These are phyloP conservation scores for Stercorarius parasiticus DNA, from an alignment of 2,113 vertebrate genomes.

Conservation along the genomic window DNA sequence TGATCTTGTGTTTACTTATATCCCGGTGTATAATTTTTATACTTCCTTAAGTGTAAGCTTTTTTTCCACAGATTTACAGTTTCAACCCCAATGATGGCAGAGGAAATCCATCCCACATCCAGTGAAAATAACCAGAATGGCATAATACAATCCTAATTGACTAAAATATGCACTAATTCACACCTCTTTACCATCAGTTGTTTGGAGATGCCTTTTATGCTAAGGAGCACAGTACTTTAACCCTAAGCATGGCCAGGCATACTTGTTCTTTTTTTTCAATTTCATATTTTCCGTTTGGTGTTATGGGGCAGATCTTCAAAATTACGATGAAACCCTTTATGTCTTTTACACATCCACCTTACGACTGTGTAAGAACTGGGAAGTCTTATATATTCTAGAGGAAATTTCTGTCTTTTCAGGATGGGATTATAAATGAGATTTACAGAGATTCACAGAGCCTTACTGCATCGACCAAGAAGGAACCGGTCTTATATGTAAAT, in stretches of 20 bases:
- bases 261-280: neutral
- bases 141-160: neutral
- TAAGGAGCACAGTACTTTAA: neutral
- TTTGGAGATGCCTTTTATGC: neutral
- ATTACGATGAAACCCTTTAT: neutral
- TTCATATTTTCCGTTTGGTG: neutral
- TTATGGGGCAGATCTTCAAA: neutral
- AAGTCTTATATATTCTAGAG: neutral
- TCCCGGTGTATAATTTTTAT: neutral
- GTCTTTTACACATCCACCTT: neutral
- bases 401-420: neutral
- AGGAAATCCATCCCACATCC: neutral
- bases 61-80: neutral
- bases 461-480: neutral
- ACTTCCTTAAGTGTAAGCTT: neutral
- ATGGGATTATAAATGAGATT: neutral
- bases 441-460: neutral
- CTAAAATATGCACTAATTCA: neutral
- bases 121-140: neutral
- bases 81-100: neutral
- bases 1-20: neutral
- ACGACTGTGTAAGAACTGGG: neutral
- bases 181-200: neutral
- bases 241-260: neutral
- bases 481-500: neutral